Evolutionary conservation across 2,797 vertebrate genomes (phyloP).

Genomic region (Varecia variegata): DNA sequence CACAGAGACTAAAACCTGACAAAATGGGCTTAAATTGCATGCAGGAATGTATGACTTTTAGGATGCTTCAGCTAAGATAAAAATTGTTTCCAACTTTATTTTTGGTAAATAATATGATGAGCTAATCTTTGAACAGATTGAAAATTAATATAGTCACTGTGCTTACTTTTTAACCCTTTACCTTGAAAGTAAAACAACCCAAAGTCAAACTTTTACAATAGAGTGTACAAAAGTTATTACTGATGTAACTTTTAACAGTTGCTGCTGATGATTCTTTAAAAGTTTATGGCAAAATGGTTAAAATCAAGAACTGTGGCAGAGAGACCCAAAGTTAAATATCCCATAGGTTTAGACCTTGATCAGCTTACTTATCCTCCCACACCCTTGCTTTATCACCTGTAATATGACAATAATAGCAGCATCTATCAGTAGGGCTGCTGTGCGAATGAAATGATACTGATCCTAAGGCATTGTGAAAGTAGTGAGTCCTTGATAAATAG

Average conservation of each 20-base stretch:
- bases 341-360: neutral
- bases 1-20: conserved; percentile 35
- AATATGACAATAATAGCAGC: neutral
- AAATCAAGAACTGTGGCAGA: neutral
- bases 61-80: neutral
- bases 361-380: neutral
- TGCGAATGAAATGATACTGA: neutral
- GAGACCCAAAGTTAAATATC: neutral
- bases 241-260: neutral
- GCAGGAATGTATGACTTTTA: conserved; percentile 1
- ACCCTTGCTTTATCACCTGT: neutral
- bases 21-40: conserved; percentile 10
- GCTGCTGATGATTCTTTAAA: neutral
- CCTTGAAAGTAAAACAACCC: conserved; percentile 29
- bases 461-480: neutral
- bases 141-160: neutral
- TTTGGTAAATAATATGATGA: neutral
- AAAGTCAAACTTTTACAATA: neutral
- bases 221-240: neutral
- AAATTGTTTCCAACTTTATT: conserved; percentile 37
- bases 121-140: neutral
- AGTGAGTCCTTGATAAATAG: neutral
- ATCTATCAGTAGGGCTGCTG: neutral
- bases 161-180: neutral
- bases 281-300: neutral